phyloP scores from a whole-genome alignment of 2,888 invertebrate genomes.

The Hyppa rectilinea region DNA sequence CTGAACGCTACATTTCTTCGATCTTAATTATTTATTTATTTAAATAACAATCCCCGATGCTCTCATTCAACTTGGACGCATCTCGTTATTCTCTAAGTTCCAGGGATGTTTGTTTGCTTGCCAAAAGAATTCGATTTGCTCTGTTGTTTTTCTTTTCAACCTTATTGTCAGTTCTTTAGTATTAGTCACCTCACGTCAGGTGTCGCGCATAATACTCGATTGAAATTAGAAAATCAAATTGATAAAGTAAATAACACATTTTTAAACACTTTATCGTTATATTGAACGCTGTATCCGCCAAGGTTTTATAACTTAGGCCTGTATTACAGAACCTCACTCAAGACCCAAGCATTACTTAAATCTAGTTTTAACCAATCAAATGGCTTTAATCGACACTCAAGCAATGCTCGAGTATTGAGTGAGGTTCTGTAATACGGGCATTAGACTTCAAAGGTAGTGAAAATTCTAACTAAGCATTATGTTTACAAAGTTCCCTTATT shows the following conservation, averaged over 20 bases:
- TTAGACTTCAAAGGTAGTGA: constrained; percentile 9
- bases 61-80: constrained; percentile 21
- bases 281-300: too few relatives aligned
- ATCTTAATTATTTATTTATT: constrained; percentile 63
- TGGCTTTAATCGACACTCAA: too few relatives aligned
- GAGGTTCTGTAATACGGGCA: too few relatives aligned
- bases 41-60: constrained; percentile 35
- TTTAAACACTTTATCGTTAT: neutral
- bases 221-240: neutral
- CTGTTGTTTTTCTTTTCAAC: too few relatives aligned
- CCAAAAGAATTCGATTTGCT: neutral
- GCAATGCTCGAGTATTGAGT: too few relatives aligned
- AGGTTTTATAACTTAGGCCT: neutral
- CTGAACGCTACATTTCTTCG: constrained; percentile 44
- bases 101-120: constrained; percentile 2
- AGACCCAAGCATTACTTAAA: too few relatives aligned
- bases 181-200: too few relatives aligned
- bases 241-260: neutral
- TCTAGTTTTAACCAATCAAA: too few relatives aligned
- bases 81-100: constrained; percentile 1
- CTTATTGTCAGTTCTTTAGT: neutral
- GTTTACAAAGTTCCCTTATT: constrained; percentile 2
- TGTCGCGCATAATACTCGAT: neutral
- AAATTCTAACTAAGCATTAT: constrained; percentile 7
- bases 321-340: too few relatives aligned